Evolutionary conservation across 2,797 vertebrate species (phyloP).

Genomic region (Chiroxiphia lanceolata): DNA sequence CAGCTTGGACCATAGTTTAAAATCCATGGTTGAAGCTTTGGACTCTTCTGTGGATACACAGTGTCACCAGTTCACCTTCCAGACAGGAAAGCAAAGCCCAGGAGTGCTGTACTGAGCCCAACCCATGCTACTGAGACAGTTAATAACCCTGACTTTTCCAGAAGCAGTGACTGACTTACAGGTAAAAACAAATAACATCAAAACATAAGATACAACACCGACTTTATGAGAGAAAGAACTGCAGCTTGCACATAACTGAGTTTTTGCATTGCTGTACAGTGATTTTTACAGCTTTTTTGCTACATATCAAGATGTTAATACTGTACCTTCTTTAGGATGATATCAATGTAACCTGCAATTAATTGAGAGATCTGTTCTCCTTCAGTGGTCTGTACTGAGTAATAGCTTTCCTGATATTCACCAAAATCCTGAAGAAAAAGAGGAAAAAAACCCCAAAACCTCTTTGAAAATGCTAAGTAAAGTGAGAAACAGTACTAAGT

Average conservation of each 20-base stretch:
- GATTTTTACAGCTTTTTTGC: not conserved
- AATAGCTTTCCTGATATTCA: constrained; percentile 99
- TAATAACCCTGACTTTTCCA: not conserved
- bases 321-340: constrained; percentile 96
- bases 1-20: not conserved
- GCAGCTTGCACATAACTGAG: not conserved
- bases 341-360: constrained; percentile 98
- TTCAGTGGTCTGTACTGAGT: constrained; percentile 97
- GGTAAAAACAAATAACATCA: not conserved
- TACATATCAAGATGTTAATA: not conserved
- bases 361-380: constrained; percentile 98
- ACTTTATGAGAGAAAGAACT: not conserved
- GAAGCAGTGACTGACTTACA: not conserved
- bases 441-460: not conserved
- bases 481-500: not conserved
- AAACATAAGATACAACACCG: not conserved
- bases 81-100: not conserved
- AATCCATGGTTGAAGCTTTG: not conserved
- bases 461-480: not conserved
- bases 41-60: not conserved
- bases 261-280: not conserved
- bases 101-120: not conserved
- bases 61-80: not conserved
- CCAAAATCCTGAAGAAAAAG: constrained; percentile 88
- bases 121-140: not conserved